Percentiles rank a stretch among this genome's conserved stretches.
Conservation (phyloP, 2,888 invertebrate species). For the Temnothorax ravouxi region DNA sequence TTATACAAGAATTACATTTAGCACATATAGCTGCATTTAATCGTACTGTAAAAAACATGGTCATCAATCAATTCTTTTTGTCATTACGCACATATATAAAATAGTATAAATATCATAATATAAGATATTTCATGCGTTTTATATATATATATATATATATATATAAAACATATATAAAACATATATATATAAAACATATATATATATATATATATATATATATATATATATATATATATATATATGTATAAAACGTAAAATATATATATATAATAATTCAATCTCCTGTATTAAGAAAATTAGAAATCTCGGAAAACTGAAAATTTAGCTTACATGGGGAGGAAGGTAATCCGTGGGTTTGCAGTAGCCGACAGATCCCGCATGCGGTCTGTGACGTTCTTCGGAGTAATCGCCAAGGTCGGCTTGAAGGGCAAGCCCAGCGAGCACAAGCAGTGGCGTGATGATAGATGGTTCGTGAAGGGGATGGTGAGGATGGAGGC, state of each 20-base stretch:
- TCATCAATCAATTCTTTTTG: not conserved
- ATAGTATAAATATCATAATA: not conserved
- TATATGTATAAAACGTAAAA: no score
- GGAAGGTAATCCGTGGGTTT: slow-evolving; percentile 96
- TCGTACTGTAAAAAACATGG: not conserved
- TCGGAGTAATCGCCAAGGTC: slow-evolving; percentile 94
- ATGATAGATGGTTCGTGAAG: slow-evolving; percentile 89
- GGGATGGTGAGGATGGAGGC: slow-evolving; percentile 85
- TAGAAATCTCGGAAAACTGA: not conserved
- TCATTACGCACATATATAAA: not conserved
- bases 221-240: no score
- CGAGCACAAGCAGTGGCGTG: slow-evolving; percentile 92
- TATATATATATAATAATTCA: not conserved
- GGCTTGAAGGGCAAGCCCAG: slow-evolving; percentile 96
- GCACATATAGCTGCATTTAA: not conserved
- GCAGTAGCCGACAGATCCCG: slow-evolving; percentile 88
- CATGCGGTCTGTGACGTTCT: slow-evolving; percentile 84
- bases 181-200: no score
- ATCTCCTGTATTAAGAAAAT: not conserved
- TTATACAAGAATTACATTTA: not conserved
- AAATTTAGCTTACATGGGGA: slow-evolving; percentile 87
- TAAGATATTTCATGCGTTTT: not conserved
- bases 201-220: no score
- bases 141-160: no score
- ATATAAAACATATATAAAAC: no score